phyloP scores from a whole-genome alignment of 2,888 invertebrate species.

The Prosopocoilus inquinatus region DNA sequence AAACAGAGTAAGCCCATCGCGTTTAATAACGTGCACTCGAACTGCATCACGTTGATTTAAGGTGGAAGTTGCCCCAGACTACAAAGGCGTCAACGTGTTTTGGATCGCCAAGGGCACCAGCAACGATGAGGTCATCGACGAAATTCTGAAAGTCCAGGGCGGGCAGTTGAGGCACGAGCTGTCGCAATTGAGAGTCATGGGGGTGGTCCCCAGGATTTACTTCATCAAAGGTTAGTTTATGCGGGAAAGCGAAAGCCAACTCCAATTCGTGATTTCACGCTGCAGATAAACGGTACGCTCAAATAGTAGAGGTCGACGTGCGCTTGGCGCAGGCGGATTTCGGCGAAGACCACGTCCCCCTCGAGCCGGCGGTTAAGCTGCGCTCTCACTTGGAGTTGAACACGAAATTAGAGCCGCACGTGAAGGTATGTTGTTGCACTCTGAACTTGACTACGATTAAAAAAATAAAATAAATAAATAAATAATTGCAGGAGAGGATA shows the following conservation, averaged over 20 bases:
- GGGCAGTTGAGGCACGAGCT: conserved; percentile 69
- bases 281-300: conserved; percentile 59
- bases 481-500: conserved; percentile 24
- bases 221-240: conserved; percentile 64
- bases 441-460: not conserved
- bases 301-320: conserved; percentile 59
- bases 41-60: conserved; percentile 36
- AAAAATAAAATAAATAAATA: no score
- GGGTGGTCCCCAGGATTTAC: conserved; percentile 68
- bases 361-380: conserved; percentile 42
- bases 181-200: conserved; percentile 70
- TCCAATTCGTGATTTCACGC: conserved; percentile 4
- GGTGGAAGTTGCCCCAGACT: conserved; percentile 67
- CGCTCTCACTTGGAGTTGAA: conserved; percentile 49
- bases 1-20: conserved; percentile 55
- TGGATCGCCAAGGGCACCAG: conserved; percentile 64
- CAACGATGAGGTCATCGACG: conserved; percentile 56
- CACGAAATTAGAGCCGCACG: conserved; percentile 53
- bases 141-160: conserved; percentile 56
- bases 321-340: conserved; percentile 64
- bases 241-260: not conserved
- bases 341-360: conserved; percentile 63
- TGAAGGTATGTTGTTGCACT: conserved; percentile 48
- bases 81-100: conserved; percentile 65
- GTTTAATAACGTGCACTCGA: conserved; percentile 1